Evolutionary conservation across 2,888 invertebrate species (phyloP), one percentile per base, ranked within the genome.

Genomic region (Oxyteleia sp.): DNA sequence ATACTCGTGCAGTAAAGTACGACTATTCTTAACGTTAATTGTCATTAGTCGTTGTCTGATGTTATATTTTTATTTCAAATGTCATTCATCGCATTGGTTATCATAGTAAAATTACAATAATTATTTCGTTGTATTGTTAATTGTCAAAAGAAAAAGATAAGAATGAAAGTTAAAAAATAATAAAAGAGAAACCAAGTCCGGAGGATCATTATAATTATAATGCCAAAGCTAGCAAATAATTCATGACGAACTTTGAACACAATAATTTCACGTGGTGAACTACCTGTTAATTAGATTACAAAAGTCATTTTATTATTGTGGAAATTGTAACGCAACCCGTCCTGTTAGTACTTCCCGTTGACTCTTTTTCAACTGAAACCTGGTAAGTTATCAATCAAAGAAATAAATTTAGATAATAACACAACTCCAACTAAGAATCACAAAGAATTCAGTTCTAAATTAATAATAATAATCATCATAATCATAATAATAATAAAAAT

Each of bases 341-440:
- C 76, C 64, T 76, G 64, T 82, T 82, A 82, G 75, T 82, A 74
- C 66, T 74, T 81, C 76, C 66, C 35, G 76, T 82, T 76, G 81
- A 82, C 75, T 51, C 61, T 75, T 82, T 72, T 71, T 53, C 82
- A 66, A 64, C 82, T 82, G 82, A 78, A 66, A 78, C 63, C 71
- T 78, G 82, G 82, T 83, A 83, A 83, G 82, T 83, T 82, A 82
- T 76, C 63, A 75, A 76, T 76, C 43, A 82, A 82, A 78, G 61
- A 72, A 82, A 72, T 82, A 43, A 82, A 82, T 72, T 66, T 82
- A 78, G 68, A 78, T 76, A 72, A 76, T 82, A 82, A 82, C 75
- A 78, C 61, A 72, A 82, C n/a, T 63, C 18, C 26, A 71, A 71
- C 13, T 64, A 13, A 45, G 11, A 51, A 59, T 38, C 41, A 66